Evolutionary conservation across 2,797 vertebrate genomes (phyloP).

Genomic region (Luscinia luscinia): DNA sequence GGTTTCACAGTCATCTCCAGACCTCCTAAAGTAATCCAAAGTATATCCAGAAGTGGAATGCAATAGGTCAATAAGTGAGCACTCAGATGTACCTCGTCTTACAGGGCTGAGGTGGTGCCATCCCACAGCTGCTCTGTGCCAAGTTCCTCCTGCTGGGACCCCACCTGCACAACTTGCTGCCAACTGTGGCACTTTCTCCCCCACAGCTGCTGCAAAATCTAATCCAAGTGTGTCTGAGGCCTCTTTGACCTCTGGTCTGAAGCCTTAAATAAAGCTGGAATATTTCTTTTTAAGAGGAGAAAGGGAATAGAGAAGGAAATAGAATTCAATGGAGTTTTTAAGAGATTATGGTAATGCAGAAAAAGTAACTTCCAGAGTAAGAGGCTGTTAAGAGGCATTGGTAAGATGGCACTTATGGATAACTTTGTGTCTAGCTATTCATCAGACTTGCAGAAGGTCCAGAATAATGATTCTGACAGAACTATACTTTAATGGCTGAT

Average conservation of each 20-base stretch:
- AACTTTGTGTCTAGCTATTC: background rate
- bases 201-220: background rate
- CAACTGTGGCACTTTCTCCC: background rate
- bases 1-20: background rate
- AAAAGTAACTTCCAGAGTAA: background rate
- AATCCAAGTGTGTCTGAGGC: background rate
- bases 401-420: background rate
- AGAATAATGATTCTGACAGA: background rate
- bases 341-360: background rate
- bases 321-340: background rate
- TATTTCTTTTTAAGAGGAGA: background rate
- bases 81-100: background rate
- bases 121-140: background rate
- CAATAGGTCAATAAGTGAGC: background rate
- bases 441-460: background rate
- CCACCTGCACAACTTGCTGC: background rate
- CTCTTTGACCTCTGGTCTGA: background rate
- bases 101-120: background rate
- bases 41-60: background rate
- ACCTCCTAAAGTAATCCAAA: background rate
- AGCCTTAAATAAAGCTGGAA: slow-evolving; percentile 16
- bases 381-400: background rate
- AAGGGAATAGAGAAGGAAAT: background rate
- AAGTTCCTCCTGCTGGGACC: background rate
- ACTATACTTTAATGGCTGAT: background rate